Conservation (phyloP, 2,113 vertebrate species). For the Peromyscus californicus region DNA sequence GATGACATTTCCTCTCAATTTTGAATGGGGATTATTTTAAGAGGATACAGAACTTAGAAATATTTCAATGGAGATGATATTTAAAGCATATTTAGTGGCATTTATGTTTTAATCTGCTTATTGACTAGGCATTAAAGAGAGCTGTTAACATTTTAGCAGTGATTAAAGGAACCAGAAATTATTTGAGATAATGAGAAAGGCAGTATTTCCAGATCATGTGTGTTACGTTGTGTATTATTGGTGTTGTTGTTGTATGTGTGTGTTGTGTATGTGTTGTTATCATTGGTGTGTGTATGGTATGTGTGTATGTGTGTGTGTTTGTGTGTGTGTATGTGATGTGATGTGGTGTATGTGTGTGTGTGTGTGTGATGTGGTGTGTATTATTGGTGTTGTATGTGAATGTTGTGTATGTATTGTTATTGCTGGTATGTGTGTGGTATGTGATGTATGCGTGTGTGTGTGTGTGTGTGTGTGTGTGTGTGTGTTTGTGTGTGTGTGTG, state of each 20-base stretch:
- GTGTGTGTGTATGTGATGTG: background rate
- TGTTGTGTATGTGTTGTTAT: background rate
- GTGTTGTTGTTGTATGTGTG: background rate
- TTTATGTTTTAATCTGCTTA: slow-evolving; percentile 91
- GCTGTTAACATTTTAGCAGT: slow-evolving; percentile 82
- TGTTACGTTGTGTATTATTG: background rate
- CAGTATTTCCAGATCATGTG: slow-evolving; percentile 45
- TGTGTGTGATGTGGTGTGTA: background rate
- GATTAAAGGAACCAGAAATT: slow-evolving; percentile 84
- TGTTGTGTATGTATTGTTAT: background rate
- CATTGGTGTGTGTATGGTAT: background rate
- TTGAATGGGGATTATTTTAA: slow-evolving; percentile 90
- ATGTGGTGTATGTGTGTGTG: background rate
- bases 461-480: background rate
- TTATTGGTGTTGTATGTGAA: background rate
- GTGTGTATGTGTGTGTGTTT: background rate
- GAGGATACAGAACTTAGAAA: slow-evolving; percentile 88
- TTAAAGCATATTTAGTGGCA: slow-evolving; percentile 90
- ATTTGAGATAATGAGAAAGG: slow-evolving; percentile 75
- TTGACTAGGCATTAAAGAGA: slow-evolving; percentile 87
- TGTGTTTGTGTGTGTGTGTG: background rate
- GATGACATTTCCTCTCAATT: slow-evolving; percentile 88
- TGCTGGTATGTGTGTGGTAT: background rate
- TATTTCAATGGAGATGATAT: slow-evolving; percentile 88
- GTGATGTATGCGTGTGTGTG: background rate